phyloP scores from a whole-genome alignment of 2,113 vertebrate species.

The Indri indri region DNA sequence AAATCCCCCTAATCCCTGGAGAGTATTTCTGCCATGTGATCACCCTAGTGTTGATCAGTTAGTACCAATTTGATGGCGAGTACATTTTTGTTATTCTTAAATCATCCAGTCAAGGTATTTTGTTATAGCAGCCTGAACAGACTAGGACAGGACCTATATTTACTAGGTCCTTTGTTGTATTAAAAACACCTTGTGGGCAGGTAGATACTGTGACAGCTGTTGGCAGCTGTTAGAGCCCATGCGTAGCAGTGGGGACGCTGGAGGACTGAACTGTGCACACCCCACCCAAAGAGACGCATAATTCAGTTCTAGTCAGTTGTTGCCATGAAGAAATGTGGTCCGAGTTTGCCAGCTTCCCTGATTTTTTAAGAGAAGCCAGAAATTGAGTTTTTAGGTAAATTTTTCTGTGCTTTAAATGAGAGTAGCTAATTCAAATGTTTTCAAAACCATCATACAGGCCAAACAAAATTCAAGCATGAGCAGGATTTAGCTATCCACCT shows the following conservation, averaged over 20 bases:
- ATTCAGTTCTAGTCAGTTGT: not conserved
- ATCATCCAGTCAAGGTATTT: not conserved
- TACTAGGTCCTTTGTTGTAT: not conserved
- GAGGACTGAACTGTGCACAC: not conserved
- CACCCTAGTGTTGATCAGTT: too few relatives aligned
- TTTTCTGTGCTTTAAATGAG: slow-evolving; percentile 1
- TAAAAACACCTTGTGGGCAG: not conserved
- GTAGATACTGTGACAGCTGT: not conserved
- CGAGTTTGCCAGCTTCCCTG: not conserved
- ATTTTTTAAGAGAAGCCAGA: slow-evolving; percentile 14
- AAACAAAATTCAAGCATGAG: not conserved
- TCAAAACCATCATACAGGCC: not conserved
- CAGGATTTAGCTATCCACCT: not conserved
- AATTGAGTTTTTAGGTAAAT: not conserved
- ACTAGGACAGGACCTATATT: not conserved
- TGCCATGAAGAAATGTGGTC: not conserved
- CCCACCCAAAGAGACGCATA: not conserved
- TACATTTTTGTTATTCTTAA: not conserved
- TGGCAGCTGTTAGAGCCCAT: not conserved
- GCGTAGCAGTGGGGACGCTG: not conserved
- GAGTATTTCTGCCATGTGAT: too few relatives aligned
- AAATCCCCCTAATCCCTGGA: too few relatives aligned
- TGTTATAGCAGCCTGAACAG: not conserved
- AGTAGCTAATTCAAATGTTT: not conserved
- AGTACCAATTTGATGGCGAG: too few relatives aligned